Evolutionary conservation across 2,113 vertebrate genomes (phyloP), one percentile per base, ranked within the genome.

Genomic region (Albula goreensis): DNA sequence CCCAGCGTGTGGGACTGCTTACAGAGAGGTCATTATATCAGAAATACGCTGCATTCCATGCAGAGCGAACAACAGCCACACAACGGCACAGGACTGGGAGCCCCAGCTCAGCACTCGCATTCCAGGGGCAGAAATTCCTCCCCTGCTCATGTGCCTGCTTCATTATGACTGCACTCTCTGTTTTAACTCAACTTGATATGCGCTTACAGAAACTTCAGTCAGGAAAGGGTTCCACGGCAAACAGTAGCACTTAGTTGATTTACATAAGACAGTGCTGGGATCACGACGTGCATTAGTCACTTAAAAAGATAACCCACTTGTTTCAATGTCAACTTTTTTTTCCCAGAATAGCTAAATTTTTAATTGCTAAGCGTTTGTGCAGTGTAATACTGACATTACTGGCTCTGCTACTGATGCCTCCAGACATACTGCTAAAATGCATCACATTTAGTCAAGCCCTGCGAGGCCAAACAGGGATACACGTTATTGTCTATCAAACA

Each of bases 321-420:
- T 4, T 48, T 25, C 78, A 50, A 79, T 79, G 11, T 41, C 1
- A 77, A 79, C 83, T 84, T 74, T 83, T 31, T 13, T 80, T 83
- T 87, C 66, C 70, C 86, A 83, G 85, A 53, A 88, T 90, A 89
- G 85, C 81, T 93, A 88, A 22, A 86, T 88, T 92, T 93, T 93
- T 90, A 92, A 90, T 92, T 90, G 88, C 89, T 86, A 88, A 89
- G 88, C 90, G 60, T 83, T 85, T 83, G 85, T 86, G 86, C 86
- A 85, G 41, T 12, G 83, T 86, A 85, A 31, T 83, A 86, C 57
- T 79, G 11, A 80, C 53, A 66, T 60, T 82, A 82, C 70, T 15
- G 57, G 50, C 56, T 31, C 31, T 15, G n/a, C 2, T 83, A 56
- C 63, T 92, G 4, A 87, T 4, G 70, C 87, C 89, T 60, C 86